These are phyloP conservation scores for Pheosia gnoma DNA, from an alignment of 2,888 invertebrate species.

Conservation along the genomic window DNA sequence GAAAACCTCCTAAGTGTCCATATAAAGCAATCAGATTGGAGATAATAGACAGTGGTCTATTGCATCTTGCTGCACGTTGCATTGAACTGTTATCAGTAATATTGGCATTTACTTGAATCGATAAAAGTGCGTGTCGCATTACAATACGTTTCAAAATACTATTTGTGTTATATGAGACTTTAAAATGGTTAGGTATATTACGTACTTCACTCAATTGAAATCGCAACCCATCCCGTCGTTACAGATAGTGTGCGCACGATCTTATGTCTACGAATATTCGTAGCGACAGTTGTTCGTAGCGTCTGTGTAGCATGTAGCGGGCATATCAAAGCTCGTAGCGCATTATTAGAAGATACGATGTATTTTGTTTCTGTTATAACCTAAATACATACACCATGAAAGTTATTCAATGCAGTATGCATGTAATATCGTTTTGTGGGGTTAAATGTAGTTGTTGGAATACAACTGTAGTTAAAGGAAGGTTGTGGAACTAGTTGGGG, in stretches of 20 bases:
- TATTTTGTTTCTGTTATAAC: not conserved
- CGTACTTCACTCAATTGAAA: not conserved
- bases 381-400: slow-evolving; percentile 1
- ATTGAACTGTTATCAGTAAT: too few species aligned
- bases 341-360: slow-evolving; percentile 41
- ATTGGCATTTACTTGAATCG: too few species aligned
- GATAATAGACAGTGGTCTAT: too few species aligned
- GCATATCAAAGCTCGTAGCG: slow-evolving; percentile 48
- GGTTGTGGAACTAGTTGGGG: too few species aligned
- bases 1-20: too few species aligned
- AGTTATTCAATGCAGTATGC: not conserved
- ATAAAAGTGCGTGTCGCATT: too few species aligned
- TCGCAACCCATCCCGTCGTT: slow-evolving; percentile 9
- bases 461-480: too few species aligned
- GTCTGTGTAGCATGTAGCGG: slow-evolving; percentile 32
- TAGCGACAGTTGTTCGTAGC: slow-evolving; percentile 45
- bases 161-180: too few species aligned
- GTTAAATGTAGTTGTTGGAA: not conserved
- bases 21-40: too few species aligned
- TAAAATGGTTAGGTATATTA: not conserved
- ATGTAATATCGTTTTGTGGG: not conserved
- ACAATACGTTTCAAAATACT: too few species aligned
- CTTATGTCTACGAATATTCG: slow-evolving; percentile 23
- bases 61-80: too few species aligned
- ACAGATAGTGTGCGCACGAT: slow-evolving; percentile 19